These are phyloP conservation scores for Sialia sialis DNA, from an alignment of 2,113 vertebrate species.

Conservation along the genomic window DNA sequence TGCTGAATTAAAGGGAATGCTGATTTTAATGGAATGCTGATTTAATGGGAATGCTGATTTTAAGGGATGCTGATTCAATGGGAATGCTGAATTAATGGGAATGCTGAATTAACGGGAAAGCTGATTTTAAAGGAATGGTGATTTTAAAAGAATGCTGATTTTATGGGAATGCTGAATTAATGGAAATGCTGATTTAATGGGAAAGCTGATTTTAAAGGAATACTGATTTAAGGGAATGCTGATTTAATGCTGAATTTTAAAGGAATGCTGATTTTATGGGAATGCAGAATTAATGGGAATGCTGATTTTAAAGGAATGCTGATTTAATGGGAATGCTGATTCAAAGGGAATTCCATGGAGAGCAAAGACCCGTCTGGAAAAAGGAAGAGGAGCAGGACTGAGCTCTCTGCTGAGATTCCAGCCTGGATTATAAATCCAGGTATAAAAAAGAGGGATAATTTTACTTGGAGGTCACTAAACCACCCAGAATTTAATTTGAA, in stretches of 20 bases:
- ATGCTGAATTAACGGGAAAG: neutral
- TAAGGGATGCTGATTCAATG: neutral
- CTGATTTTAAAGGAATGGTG: neutral
- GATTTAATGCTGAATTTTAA: no score
- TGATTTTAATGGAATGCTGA: neutral
- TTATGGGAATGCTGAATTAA: no score
- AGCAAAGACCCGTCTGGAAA: neutral
- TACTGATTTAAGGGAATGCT: neutral
- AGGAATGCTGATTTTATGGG: neutral
- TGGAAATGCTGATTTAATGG: neutral
- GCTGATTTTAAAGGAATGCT: neutral
- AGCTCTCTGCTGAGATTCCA: neutral
- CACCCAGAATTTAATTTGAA: accelerated
- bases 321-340: no score
- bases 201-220: neutral
- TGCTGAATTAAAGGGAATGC: neutral
- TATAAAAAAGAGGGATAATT: neutral
- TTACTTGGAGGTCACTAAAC: neutral
- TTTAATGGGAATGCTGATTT: neutral
- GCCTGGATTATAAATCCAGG: neutral
- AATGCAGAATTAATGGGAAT: neutral
- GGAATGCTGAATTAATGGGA: neutral
- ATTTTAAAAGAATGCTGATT: no score
- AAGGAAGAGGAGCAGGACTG: neutral
- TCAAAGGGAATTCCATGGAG: neutral